Base-by-base conservation (phyloP, 1,140 invertebrate genomes). In the Eumeta japonica region DNA sequence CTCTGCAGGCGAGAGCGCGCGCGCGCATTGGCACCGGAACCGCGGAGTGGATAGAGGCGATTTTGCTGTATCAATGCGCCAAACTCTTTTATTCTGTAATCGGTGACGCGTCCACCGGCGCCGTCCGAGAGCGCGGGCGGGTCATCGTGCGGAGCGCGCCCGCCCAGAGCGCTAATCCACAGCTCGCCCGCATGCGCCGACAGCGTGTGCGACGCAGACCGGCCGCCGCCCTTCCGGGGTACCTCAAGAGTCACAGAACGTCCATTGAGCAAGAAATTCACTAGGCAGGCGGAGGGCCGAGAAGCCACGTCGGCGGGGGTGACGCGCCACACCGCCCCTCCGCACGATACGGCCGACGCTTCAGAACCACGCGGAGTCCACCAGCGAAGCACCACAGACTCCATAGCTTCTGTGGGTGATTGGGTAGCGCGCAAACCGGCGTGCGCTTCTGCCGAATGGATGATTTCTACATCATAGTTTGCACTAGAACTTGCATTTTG, bases 391-490 rank as follows among this genome's bases (percentile, higher is more conserved):
- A 92, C 94, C 0, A 95, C 85, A 2, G 83, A 83, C 58, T 84
- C 81, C 28, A 50, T 41, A 42, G 39, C 81, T 73, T 58, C 80
- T 47, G 58, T 80, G 53, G 39, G 77, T 36, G 51, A 80, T 73
- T 75, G 59, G 46, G 81, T 55, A 14, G 79, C 62, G 28, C 90
- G 71, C 16, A 94, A 81, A 0, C 89, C 83, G 0, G 83, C 79
- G 64, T 97, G 94, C 0, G 92, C 91, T 10, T 83, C 81, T 1
- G 83, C 82, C 0, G 89, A 84, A 66, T 98, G 94, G 47, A 95
- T 87, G 28, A 98, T 88, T 70, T 97, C 94, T 0, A 98, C 95
- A 65, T 98, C 94, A 63, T 98, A 98, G 76, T 98, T 98, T 1
- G 94, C 92, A 32, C 94, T 97, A 0, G 93, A 96, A 67, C 89